phyloP scores from a whole-genome alignment of 1,140 invertebrate genomes.

The honey bee (Apis mellifera) region DNA sequence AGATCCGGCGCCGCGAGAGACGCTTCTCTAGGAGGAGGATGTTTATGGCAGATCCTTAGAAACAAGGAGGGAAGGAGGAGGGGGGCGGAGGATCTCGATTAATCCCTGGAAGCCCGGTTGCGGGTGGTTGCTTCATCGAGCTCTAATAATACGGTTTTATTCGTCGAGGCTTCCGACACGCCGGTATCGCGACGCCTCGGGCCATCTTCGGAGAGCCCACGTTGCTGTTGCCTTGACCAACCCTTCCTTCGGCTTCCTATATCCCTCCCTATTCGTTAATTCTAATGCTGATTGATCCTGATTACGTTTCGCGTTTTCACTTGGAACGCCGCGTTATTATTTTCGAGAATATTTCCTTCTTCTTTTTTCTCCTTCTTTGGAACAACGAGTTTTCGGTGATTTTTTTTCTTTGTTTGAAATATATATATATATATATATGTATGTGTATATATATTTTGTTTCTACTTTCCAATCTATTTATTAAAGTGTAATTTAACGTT shows the following conservation, averaged over 20 bases:
- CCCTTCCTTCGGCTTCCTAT: constrained; percentile 55
- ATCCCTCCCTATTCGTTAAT: background rate
- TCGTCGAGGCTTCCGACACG: constrained; percentile 71
- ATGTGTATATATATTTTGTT: no score
- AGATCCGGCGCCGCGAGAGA: constrained; percentile 71
- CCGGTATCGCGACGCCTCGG: constrained; percentile 68
- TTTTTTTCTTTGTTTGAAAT: no score
- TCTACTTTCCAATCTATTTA: no score
- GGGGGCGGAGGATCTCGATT: constrained; percentile 57
- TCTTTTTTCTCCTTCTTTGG: no score
- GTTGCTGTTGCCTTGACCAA: constrained; percentile 54
- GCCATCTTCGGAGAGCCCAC: constrained; percentile 60
- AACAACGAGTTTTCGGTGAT: no score
- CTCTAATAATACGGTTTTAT: constrained; percentile 79
- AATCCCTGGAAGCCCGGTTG: constrained; percentile 63
- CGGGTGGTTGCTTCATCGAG: constrained; percentile 60
- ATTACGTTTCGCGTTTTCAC: background rate
- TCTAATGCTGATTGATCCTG: background rate
- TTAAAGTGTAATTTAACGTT: no score
- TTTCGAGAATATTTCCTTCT: no score
- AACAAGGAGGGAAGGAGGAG: constrained; percentile 25
- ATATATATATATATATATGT: no score
- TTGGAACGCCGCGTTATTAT: no score
- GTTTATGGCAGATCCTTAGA: constrained; percentile 51
- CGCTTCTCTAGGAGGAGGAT: constrained; percentile 74